Evolutionary conservation across 2,113 vertebrate species (phyloP).

Genomic region (Rhea pennata): DNA sequence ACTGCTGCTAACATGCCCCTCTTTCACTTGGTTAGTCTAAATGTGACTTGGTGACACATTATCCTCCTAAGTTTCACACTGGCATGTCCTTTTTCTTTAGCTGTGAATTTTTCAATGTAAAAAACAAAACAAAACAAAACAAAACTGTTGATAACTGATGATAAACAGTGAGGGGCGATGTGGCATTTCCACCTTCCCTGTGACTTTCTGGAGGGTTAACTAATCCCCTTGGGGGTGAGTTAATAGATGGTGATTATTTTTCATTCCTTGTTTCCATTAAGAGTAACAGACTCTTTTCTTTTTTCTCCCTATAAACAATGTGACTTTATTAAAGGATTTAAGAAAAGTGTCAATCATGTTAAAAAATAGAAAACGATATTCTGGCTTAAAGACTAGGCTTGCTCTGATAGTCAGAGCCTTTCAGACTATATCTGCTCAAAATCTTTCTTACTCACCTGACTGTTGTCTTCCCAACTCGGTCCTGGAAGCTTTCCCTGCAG

Average conservation of each 20-base stretch:
- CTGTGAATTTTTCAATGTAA: neutral
- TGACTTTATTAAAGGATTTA: neutral
- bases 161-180: neutral
- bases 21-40: neutral
- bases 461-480: neutral
- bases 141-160: neutral
- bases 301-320: neutral
- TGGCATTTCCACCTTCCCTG: neutral
- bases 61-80: neutral
- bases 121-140: no score
- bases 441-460: neutral
- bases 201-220: neutral
- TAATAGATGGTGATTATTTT: neutral
- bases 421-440: neutral
- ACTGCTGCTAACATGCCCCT: neutral
- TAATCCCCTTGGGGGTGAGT: neutral
- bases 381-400: neutral
- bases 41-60: neutral
- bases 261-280: neutral
- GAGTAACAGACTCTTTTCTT: neutral
- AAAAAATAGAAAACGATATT: neutral
- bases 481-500: neutral
- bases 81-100: neutral
- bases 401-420: neutral
- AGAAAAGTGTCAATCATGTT: neutral